phyloP scores from a whole-genome alignment of 30 jellyfish, hydroid and myxozoan species.

The Aurelia aurita complex sp. Pacific region DNA sequence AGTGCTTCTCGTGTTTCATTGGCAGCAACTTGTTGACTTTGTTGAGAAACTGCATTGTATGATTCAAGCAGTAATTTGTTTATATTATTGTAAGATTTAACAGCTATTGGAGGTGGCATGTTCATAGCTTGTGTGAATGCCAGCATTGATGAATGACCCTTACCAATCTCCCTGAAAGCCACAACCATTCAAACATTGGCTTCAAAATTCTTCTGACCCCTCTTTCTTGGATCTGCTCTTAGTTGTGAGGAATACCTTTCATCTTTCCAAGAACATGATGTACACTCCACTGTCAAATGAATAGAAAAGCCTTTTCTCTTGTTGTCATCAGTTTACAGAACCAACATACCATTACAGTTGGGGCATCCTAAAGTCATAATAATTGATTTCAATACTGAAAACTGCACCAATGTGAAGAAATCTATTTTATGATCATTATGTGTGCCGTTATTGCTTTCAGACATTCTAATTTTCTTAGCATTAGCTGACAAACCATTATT shows the following conservation, averaged over 20 bases:
- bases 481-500: neutral
- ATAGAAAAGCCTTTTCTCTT: too few relatives aligned
- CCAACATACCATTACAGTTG: too few relatives aligned
- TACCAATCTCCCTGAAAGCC: too few relatives aligned
- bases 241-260: too few relatives aligned
- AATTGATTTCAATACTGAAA: neutral
- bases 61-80: neutral
- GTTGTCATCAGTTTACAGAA: too few relatives aligned
- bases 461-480: neutral
- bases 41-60: neutral
- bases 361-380: too few relatives aligned
- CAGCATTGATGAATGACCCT: too few relatives aligned
- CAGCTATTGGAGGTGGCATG: constrained; percentile 12
- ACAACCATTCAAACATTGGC: too few relatives aligned
- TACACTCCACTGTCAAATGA: too few relatives aligned
- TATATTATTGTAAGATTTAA: neutral
- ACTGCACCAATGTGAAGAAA: neutral
- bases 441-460: neutral
- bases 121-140: neutral
- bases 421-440: neutral
- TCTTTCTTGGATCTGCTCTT: too few relatives aligned
- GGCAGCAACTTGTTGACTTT: neutral
- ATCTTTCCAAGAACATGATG: too few relatives aligned
- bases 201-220: too few relatives aligned
- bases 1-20: neutral